Evolutionary conservation across 2,113 vertebrate species (phyloP).

Genomic region (Brachypteracias leptosomus): DNA sequence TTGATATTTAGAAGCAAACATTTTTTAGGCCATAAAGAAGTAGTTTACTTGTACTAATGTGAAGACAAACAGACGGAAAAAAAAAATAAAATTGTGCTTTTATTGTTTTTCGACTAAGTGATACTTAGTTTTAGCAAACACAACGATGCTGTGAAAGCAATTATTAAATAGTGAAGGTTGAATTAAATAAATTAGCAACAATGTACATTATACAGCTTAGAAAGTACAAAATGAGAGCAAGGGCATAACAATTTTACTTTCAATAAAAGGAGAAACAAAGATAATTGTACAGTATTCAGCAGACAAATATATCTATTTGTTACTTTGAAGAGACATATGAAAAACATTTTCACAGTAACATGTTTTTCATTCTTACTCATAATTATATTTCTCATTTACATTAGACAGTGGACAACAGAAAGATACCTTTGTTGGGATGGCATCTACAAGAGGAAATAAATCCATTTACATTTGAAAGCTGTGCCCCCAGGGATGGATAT

Average conservation of each 20-base stretch:
- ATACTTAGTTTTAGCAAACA: background rate
- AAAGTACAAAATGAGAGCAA: background rate
- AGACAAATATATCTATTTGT: background rate
- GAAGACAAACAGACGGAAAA: background rate
- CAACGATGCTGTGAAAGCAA: background rate
- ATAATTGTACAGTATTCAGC: background rate
- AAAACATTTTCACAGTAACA: background rate
- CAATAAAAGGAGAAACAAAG: background rate
- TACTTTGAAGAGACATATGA: background rate
- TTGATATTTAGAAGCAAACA: background rate
- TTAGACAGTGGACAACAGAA: background rate
- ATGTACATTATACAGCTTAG: background rate
- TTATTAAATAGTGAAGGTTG: background rate
- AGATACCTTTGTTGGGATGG: background rate
- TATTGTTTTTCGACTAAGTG: background rate
- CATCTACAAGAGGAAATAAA: background rate
- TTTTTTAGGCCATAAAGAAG: background rate
- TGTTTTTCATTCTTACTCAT: background rate
- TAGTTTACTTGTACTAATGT: background rate
- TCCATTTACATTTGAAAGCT: background rate
- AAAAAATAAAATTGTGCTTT: background rate
- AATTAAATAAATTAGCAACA: background rate
- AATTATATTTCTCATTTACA: background rate
- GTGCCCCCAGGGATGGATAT: background rate
- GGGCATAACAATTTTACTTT: background rate